These are phyloP conservation scores for Branchellion lobata DNA, from an alignment of 2,888 invertebrate species.

Conservation along the genomic window DNA sequence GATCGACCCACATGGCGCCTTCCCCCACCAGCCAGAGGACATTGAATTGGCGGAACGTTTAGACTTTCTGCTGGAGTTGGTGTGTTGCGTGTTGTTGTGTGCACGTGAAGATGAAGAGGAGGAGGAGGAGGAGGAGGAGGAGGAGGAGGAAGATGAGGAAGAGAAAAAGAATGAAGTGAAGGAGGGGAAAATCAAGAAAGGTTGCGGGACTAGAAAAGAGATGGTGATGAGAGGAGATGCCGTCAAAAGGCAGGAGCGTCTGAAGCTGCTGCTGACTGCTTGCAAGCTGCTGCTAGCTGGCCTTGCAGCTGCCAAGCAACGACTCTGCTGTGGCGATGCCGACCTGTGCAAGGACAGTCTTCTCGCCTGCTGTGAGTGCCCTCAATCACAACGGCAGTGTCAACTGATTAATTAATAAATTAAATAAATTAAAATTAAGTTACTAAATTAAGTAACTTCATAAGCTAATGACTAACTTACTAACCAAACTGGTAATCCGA, in stretches of 20 bases:
- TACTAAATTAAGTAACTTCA: no score
- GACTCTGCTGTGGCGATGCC: neutral
- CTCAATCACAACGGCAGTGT: no score
- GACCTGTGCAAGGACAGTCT: neutral
- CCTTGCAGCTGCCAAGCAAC: neutral
- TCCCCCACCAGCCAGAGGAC: neutral
- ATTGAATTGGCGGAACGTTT: neutral
- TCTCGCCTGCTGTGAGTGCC: neutral
- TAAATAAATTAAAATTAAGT: no score
- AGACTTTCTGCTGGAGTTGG: constrained; percentile 12
- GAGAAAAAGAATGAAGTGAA: neutral
- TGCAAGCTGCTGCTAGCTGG: neutral
- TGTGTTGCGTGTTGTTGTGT: neutral
- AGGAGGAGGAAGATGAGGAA: neutral
- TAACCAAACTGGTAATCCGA: no score
- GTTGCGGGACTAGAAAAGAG: no score
- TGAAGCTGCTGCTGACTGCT: neutral
- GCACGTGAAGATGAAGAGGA: neutral
- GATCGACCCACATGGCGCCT: no score
- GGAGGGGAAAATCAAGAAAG: neutral
- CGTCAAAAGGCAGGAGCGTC: neutral
- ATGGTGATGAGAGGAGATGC: no score
- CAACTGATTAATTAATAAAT: no score
- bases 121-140: no score
- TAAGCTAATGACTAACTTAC: no score